Conservation (phyloP, 2,888 invertebrate genomes). For the Reticulitermes lucifugus region DNA sequence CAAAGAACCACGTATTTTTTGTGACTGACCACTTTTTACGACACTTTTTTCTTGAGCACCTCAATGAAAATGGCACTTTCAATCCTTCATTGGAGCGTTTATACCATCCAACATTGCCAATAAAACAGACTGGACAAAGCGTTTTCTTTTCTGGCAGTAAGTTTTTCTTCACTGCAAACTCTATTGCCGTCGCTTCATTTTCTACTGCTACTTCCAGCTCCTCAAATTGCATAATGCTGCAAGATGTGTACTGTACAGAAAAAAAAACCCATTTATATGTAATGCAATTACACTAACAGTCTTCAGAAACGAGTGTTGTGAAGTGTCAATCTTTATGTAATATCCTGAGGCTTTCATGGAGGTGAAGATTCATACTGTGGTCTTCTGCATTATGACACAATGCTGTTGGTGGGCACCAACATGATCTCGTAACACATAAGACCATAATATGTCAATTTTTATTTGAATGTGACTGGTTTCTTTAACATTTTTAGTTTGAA, state of each 20-base stretch:
- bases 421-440: too few species aligned
- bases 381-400: too few species aligned
- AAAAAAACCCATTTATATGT: neutral
- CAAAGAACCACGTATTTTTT: constrained; percentile 49
- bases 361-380: too few species aligned
- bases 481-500: too few species aligned
- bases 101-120: constrained; percentile 49
- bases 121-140: constrained; percentile 41
- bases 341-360: too few species aligned
- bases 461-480: too few species aligned
- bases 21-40: constrained; percentile 50
- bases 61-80: constrained; percentile 47
- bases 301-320: too few species aligned
- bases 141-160: constrained; percentile 46
- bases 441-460: too few species aligned
- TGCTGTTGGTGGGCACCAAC: too few species aligned
- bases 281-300: too few species aligned
- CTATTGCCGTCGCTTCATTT: constrained; percentile 44
- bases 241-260: neutral
- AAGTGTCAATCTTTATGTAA: too few species aligned
- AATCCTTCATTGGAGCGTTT: constrained; percentile 48
- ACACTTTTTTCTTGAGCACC: constrained; percentile 49
- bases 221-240: constrained; percentile 43
- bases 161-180: constrained; percentile 46
- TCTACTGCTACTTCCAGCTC: constrained; percentile 45